These are phyloP conservation scores for Dolomedes plantarius DNA, from an alignment of 2,888 invertebrate genomes.

Conservation along the genomic window DNA sequence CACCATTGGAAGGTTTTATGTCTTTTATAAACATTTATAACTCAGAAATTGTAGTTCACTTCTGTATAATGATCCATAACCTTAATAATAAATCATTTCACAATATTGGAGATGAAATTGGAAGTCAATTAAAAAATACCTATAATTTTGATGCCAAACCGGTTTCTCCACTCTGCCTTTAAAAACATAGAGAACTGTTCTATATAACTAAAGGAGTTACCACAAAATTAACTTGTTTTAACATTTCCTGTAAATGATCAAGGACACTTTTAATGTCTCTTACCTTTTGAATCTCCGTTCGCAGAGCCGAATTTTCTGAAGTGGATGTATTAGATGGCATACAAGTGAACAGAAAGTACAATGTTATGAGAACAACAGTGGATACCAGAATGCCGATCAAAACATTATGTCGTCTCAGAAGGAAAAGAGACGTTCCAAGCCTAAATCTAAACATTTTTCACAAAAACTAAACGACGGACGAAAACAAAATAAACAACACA, in stretches of 20 bases:
- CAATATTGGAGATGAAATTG: too few species aligned
- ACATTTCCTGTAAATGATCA: background rate
- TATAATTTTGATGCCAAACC: too few species aligned
- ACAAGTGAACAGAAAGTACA: conserved; percentile 36
- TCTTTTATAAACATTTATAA: too few species aligned
- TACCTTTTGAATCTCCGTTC: conserved; percentile 52
- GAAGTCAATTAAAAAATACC: too few species aligned
- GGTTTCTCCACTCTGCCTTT: too few species aligned
- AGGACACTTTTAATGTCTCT: background rate
- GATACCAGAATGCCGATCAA: conserved; percentile 15
- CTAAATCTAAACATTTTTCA: conserved; percentile 56
- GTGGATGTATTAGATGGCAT: conserved; percentile 33
- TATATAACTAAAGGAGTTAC: too few species aligned
- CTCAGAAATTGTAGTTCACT: too few species aligned
- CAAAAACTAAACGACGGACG: background rate
- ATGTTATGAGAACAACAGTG: conserved; percentile 18
- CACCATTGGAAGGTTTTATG: too few species aligned
- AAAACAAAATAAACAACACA: background rate
- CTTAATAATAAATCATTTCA: too few species aligned
- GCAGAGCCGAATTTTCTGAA: conserved; percentile 4
- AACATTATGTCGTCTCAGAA: conserved; percentile 42
- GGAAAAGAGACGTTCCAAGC: conserved; percentile 65
- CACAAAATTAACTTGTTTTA: too few species aligned
- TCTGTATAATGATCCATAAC: too few species aligned
- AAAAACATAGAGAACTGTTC: too few species aligned